Evolutionary conservation across 2,797 vertebrate genomes (phyloP).

Genomic region (Melanotaenia maccullochi): DNA sequence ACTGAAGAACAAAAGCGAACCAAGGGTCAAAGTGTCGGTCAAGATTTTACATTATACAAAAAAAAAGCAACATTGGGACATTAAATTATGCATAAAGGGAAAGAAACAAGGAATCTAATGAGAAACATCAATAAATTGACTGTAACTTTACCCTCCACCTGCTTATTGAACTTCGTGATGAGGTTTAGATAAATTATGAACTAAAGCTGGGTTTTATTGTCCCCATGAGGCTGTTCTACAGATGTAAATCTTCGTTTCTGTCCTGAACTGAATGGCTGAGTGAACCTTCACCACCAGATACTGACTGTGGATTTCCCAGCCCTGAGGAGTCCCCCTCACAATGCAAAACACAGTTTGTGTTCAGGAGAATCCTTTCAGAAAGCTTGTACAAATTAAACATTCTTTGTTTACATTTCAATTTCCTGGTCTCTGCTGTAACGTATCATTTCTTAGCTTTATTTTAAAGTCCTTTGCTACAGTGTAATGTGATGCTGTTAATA

Average conservation of each 20-base stretch:
- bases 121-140: slow-evolving; percentile 29
- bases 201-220: too few species aligned
- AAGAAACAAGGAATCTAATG: slow-evolving; percentile 18
- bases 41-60: background rate
- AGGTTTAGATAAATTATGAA: slow-evolving; percentile 13
- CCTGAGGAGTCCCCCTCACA: slow-evolving; percentile 62
- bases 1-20: background rate
- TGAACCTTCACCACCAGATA: slow-evolving; percentile 27
- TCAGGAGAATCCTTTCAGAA: slow-evolving; percentile 40
- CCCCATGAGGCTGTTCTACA: slow-evolving; percentile 23
- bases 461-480: too few species aligned
- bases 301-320: slow-evolving; percentile 56
- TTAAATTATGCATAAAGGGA: background rate
- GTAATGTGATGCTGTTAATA: background rate
- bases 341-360: slow-evolving; percentile 30
- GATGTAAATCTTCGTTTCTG: slow-evolving; percentile 44
- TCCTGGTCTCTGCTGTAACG: background rate
- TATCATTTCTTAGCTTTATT: background rate
- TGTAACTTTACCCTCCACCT: slow-evolving; percentile 22
- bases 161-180: slow-evolving; percentile 19
- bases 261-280: slow-evolving; percentile 41
- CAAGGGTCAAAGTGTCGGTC: background rate
- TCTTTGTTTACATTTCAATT: slow-evolving; percentile 10
- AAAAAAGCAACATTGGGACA: background rate
- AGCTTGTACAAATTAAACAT: slow-evolving; percentile 39